Conservation (phyloP, 2,888 invertebrate genomes). For the Drosophila phalerata region DNA sequence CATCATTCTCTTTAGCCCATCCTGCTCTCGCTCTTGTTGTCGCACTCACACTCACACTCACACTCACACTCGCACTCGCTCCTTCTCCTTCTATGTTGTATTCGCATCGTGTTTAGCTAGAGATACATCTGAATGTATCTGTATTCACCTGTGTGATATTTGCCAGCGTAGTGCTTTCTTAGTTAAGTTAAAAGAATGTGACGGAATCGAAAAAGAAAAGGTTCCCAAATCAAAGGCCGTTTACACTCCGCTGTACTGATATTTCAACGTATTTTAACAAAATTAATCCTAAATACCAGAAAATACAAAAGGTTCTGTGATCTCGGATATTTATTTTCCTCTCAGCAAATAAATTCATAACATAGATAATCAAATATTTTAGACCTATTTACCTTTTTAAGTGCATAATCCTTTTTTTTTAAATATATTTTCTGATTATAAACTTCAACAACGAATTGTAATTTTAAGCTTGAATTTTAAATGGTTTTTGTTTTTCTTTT, state of each 20-base stretch:
- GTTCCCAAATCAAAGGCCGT: not conserved
- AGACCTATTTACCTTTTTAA: too few relatives aligned
- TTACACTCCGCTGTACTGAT: not conserved
- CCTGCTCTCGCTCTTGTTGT: not conserved
- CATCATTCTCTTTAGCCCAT: not conserved
- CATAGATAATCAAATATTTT: too few relatives aligned
- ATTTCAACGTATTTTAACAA: not conserved
- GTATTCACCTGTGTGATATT: conserved; percentile 44
- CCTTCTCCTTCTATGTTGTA: not conserved
- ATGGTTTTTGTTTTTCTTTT: too few relatives aligned
- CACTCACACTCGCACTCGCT: conserved; percentile 11
- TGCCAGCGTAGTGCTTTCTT: conserved; percentile 44
- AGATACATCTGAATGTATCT: conserved; percentile 13
- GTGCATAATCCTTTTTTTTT: too few relatives aligned
- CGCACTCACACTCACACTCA: not conserved
- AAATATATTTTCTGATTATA: not conserved
- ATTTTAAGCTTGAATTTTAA: too few relatives aligned
- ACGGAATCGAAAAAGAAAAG: not conserved
- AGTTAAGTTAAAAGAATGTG: conserved; percentile 29
- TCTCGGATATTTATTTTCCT: not conserved
- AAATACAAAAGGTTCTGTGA: not conserved
- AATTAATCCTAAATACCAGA: not conserved
- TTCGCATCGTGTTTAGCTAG: conserved; percentile 14
- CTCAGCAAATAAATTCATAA: not conserved
- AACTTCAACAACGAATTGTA: too few relatives aligned